These are phyloP conservation scores for Spea multiplicata DNA, from an alignment of 2,113 vertebrate genomes.

Conservation along the genomic window DNA sequence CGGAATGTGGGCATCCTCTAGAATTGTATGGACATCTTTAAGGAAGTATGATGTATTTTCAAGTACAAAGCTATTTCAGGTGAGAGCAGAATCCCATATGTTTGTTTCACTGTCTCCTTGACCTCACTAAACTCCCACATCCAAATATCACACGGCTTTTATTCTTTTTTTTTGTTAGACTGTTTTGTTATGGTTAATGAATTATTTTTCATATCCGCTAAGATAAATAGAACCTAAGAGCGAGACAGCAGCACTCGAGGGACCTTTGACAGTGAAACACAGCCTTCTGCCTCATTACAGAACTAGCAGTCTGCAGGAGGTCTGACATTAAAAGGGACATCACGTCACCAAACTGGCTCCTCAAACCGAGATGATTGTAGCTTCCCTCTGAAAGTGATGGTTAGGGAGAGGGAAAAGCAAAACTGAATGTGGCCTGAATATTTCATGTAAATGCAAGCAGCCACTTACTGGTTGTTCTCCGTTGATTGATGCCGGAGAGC, in stretches of 20 bases:
- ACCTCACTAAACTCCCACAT: too few species aligned
- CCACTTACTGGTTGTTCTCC: constrained; percentile 91
- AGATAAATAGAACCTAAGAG: constrained; percentile 65
- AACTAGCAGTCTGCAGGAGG: constrained; percentile 78
- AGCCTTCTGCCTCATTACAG: constrained; percentile 77
- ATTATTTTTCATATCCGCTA: constrained; percentile 71
- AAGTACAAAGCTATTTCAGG: too few species aligned
- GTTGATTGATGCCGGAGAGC: constrained; percentile 93
- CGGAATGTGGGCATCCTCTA: too few species aligned
- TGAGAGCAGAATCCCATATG: neutral
- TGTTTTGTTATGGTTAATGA: constrained; percentile 69
- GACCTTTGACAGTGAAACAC: constrained; percentile 71
- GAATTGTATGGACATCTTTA: too few species aligned
- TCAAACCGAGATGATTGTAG: constrained; percentile 92
- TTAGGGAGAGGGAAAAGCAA: constrained; percentile 88
- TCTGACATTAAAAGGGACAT: constrained; percentile 80
- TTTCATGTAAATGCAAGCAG: constrained; percentile 99
- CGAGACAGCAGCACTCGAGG: constrained; percentile 65
- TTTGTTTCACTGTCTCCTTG: neutral
- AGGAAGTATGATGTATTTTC: too few species aligned
- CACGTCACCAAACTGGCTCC: constrained; percentile 78
- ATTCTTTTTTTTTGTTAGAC: constrained; percentile 49
- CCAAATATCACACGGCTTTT: too few species aligned
- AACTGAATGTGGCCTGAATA: constrained; percentile 98
- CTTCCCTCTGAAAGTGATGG: constrained; percentile 90